These are phyloP conservation scores for Bombylius discolor DNA, from an alignment of 2,888 invertebrate species.

Conservation along the genomic window DNA sequence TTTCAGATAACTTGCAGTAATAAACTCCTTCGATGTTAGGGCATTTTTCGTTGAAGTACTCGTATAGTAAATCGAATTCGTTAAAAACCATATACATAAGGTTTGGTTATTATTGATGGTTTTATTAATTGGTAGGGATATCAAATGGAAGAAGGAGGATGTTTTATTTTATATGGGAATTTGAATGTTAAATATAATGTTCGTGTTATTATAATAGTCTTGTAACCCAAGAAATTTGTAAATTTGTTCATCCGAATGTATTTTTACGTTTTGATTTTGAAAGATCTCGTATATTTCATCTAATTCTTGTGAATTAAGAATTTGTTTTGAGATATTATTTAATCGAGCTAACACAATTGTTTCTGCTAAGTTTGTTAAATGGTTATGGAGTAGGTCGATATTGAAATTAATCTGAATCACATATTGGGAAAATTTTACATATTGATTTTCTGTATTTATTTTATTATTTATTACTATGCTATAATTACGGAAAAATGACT, in stretches of 20 bases:
- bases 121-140: neutral
- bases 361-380: neutral
- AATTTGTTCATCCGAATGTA: neutral
- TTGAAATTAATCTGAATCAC: neutral
- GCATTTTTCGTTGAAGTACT: neutral
- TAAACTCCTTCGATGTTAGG: neutral
- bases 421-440: neutral
- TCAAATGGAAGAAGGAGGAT: neutral
- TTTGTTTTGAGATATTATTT: conserved; percentile 1
- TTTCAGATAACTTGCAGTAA: neutral
- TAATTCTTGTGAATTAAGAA: neutral
- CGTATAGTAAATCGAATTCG: neutral
- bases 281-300: neutral
- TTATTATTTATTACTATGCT: neutral
- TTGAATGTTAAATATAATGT: neutral
- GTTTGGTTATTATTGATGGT: neutral
- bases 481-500: neutral
- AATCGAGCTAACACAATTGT: neutral
- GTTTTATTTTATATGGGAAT: neutral
- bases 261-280: neutral
- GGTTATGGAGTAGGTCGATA: neutral
- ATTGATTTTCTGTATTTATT: neutral
- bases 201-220: neutral
- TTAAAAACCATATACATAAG: neutral
- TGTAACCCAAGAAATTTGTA: no score